phyloP scores from a whole-genome alignment of 2,797 vertebrate species.

The Sphenopsis melanotis region DNA sequence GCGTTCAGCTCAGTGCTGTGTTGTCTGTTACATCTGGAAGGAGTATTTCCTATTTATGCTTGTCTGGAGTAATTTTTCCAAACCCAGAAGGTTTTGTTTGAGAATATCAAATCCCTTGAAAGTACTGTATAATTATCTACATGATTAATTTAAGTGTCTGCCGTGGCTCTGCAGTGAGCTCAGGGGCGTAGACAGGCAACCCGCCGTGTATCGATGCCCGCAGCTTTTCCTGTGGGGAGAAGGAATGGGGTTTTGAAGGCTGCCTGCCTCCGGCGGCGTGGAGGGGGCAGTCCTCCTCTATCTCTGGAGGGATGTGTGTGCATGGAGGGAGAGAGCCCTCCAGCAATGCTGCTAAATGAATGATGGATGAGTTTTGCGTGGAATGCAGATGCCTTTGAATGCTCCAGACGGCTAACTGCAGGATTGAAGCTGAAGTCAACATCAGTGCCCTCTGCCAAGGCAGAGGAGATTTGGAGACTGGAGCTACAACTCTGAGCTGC shows the following conservation, averaged over 20 bases:
- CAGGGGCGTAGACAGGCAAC: neutral
- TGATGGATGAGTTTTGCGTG: neutral
- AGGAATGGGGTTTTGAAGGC: neutral
- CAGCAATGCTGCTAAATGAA: neutral
- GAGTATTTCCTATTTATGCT: conserved; percentile 18
- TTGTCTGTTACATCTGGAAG: neutral
- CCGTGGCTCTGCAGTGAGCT: neutral
- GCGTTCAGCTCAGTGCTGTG: neutral
- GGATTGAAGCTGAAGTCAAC: neutral
- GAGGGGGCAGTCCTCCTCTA: rapidly evolving
- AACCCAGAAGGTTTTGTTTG: conserved; percentile 39
- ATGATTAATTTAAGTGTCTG: conserved; percentile 32
- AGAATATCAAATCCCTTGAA: conserved; percentile 26
- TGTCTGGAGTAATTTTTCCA: neutral
- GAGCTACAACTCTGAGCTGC: neutral
- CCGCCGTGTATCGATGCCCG: rapidly evolving
- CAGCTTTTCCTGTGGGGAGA: neutral
- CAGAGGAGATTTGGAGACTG: neutral
- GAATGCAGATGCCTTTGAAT: neutral
- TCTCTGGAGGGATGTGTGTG: neutral
- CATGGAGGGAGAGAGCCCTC: neutral
- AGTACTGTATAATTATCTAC: conserved; percentile 32
- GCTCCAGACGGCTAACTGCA: neutral
- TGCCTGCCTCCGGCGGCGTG: rapidly evolving
- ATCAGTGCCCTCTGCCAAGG: neutral